phyloP scores from a whole-genome alignment of 92 coral and sea anemone genomes.

The Muricea muricata region DNA sequence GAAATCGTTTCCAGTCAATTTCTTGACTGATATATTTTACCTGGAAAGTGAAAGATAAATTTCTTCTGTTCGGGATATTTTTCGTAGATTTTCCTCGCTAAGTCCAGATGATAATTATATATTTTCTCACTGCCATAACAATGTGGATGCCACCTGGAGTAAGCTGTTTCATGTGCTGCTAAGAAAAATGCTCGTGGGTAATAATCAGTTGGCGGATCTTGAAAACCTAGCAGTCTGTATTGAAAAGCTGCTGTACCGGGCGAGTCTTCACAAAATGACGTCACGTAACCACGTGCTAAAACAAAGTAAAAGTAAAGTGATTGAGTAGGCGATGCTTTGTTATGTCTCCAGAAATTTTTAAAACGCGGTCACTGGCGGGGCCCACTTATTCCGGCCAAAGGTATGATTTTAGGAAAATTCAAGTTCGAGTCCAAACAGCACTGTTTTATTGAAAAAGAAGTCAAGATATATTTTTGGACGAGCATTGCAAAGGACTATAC shows the following conservation, averaged over 20 bases:
- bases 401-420: no score
- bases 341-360: no score
- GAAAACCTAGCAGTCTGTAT: constrained; percentile 85
- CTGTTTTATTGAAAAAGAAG: no score
- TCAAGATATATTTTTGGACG: no score
- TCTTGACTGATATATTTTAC: not conserved
- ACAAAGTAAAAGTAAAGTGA: not conserved
- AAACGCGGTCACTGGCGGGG: no score
- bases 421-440: no score
- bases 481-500: no score
- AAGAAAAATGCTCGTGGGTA: constrained; percentile 82
- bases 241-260: constrained; percentile 75
- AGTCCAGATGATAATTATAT: constrained; percentile 80
- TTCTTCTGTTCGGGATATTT: constrained; percentile 78
- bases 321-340: no score
- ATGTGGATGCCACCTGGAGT: constrained; percentile 50
- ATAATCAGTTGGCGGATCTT: constrained; percentile 85
- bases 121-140: constrained; percentile 84
- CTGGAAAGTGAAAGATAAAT: constrained; percentile 69
- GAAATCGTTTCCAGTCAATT: no score
- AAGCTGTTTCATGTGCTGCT: constrained; percentile 57
- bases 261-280: constrained; percentile 86
- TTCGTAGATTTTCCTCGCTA: constrained; percentile 73
- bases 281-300: constrained; percentile 72
- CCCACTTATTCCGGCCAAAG: no score